These are phyloP conservation scores for Caenorhabditis afra DNA, from an alignment of 2,888 invertebrate genomes.

Conservation along the genomic window DNA sequence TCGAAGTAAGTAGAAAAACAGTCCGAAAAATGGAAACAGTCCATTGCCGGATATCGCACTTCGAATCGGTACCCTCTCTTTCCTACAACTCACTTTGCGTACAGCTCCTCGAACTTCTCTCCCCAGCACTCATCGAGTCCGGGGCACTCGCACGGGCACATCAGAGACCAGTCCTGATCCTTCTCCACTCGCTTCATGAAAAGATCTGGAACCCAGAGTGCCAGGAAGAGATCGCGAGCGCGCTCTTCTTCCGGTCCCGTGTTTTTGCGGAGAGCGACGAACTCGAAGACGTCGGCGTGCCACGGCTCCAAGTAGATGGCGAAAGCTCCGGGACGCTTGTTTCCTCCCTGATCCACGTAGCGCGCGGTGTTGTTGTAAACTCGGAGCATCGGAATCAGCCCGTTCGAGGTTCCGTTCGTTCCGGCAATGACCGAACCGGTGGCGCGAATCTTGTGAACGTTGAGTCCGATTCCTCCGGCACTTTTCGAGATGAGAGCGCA, in stretches of 20 bases:
- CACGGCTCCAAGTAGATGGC: conserved; percentile 98
- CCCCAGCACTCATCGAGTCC: conserved; percentile 95
- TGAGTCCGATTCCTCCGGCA: conserved; percentile 97
- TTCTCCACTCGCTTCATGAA: conserved; percentile 89
- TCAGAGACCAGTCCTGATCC: conserved; percentile 90
- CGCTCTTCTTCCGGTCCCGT: conserved; percentile 91
- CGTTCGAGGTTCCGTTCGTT: conserved; percentile 95
- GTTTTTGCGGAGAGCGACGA: conserved; percentile 94
- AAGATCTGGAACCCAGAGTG: conserved; percentile 95
- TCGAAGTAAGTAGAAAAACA: conserved; percentile 31
- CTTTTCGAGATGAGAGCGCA: conserved; percentile 96
- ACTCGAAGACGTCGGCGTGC: conserved; percentile 97
- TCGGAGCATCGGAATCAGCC: conserved; percentile 94
- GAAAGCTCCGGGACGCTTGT: conserved; percentile 97
- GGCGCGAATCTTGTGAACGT: conserved; percentile 94
- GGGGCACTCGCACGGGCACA: conserved; percentile 96
- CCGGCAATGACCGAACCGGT: conserved; percentile 93
- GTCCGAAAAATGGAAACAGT: conserved; percentile 7
- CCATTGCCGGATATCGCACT: conserved; percentile 39
- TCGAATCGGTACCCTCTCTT: neutral
- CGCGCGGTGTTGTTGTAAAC: conserved; percentile 96
- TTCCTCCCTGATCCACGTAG: conserved; percentile 98
- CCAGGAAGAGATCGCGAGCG: conserved; percentile 96
- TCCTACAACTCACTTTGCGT: conserved; percentile 84
- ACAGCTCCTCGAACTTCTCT: conserved; percentile 92